Evolutionary conservation across 2,797 vertebrate species (phyloP).

Genomic region (Cuniculus paca): DNA sequence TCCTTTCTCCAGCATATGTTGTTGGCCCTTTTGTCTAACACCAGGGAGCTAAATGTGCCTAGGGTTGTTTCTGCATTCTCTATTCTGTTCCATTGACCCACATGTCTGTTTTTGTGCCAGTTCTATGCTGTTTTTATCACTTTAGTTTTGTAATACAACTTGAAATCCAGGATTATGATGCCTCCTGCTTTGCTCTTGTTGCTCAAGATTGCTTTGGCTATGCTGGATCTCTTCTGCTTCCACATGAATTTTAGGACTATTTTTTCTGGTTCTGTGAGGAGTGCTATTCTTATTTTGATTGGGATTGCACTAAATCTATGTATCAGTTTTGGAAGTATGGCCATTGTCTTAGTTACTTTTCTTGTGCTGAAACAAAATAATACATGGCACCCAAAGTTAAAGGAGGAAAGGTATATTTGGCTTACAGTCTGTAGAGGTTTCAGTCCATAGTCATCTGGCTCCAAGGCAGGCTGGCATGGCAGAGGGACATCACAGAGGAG

Average conservation of each 20-base stretch:
- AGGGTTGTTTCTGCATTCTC: neutral
- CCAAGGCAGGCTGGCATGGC: neutral
- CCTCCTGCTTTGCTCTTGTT: neutral
- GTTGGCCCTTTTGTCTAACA: neutral
- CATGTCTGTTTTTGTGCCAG: neutral
- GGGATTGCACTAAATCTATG: neutral
- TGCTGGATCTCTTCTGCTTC: neutral
- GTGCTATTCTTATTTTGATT: neutral
- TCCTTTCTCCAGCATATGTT: neutral
- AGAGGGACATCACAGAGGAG: neutral
- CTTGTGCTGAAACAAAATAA: neutral
- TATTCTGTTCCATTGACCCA: neutral
- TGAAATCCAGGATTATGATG: neutral
- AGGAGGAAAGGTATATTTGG: neutral
- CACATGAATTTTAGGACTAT: neutral
- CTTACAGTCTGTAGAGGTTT: neutral
- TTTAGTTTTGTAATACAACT: neutral
- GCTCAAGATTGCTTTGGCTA: neutral
- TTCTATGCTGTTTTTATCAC: neutral
- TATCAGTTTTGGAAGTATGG: neutral
- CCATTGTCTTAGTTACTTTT: neutral
- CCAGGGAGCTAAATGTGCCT: neutral
- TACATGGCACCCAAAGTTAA: neutral
- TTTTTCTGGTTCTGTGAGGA: neutral
- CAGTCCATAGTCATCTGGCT: neutral